Evolutionary conservation across 2,113 vertebrate species (phyloP), one percentile per base, ranked within the genome.

Genomic region (Aphyosemion australe): DNA sequence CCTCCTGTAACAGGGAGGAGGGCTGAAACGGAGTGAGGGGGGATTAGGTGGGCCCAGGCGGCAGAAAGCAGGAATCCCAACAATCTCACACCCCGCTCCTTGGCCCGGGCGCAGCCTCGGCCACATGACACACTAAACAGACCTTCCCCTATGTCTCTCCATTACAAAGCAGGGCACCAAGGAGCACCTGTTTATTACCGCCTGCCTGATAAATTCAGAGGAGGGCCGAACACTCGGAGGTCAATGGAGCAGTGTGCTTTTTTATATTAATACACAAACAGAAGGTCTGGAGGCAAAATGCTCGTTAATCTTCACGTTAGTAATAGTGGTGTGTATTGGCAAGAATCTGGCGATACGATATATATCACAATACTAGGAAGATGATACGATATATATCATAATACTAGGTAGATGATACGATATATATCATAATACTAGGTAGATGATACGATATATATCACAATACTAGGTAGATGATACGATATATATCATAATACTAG

Each of bases 51-150:
- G 87, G 83, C 79, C 82, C 70, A 83, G 84, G 87, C 88, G 65
- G 88, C 83, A 88, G 88, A 56, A 90, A 89, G 74, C 83, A 89
- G 83, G 88, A 91, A 91, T 91, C 87, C 78, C 79, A 91, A 88
- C 88, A 90, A 91, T 90, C 84, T 90, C 85, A 84, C 88, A 90
- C 88, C 83, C 85, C 69, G 69, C 84, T 87, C 85, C 73, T 80
- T 84, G 85, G 84, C 83, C 66, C 19, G 32, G 70, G 50, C 73
- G 84, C 80, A 78, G 84, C 73, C 71, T 82, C 56, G n/a, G 79
- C 82, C 85, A 87, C 84, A 89, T 90, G 88, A 90, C 87, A 70
- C 79, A 79, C 66, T 78, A 53, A 66, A 84, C 81, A 87, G 74
- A 65, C 79, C 75, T 52, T 11, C 41, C 13, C 48, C 39, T 58